phyloP scores from a whole-genome alignment of 2,113 vertebrate species.

The Oryzias celebensis region DNA sequence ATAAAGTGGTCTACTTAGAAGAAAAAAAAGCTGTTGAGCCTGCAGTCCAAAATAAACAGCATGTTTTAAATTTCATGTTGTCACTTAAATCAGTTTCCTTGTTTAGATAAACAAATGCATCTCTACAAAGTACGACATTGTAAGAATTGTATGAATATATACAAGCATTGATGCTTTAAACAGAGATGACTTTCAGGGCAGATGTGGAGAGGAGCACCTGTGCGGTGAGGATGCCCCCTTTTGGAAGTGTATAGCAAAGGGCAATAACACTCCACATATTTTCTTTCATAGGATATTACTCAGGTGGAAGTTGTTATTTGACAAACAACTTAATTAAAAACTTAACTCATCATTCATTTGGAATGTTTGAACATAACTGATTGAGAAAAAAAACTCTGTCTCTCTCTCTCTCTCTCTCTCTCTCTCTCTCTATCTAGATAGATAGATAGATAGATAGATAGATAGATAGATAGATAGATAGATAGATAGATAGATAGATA shows the following conservation, averaged over 20 bases:
- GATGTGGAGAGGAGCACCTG: constrained; percentile 2
- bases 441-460: too few species aligned
- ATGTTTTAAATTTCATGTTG: too few species aligned
- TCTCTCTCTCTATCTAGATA: background rate
- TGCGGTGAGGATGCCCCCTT: constrained; percentile 59
- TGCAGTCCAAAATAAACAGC: too few species aligned
- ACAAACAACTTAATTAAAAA: too few species aligned
- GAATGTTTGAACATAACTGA: too few species aligned
- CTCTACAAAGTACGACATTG: background rate
- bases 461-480: too few species aligned
- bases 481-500: too few species aligned
- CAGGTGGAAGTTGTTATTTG: too few species aligned
- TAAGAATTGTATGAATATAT: constrained; percentile 3
- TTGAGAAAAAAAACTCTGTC: too few species aligned
- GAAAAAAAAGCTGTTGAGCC: too few species aligned
- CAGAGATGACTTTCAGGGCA: constrained; percentile 5
- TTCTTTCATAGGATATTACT: background rate
- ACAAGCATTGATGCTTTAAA: constrained; percentile 3
- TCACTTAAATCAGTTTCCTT: background rate
- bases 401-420: background rate
- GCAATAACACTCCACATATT: background rate
- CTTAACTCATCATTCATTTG: too few species aligned
- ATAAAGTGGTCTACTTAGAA: constrained; percentile 1
- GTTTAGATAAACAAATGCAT: background rate
- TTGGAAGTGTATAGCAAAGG: constrained; percentile 37